These are phyloP conservation scores for Erythrocercus mccallii DNA, from an alignment of 2,113 vertebrate genomes.

Conservation along the genomic window DNA sequence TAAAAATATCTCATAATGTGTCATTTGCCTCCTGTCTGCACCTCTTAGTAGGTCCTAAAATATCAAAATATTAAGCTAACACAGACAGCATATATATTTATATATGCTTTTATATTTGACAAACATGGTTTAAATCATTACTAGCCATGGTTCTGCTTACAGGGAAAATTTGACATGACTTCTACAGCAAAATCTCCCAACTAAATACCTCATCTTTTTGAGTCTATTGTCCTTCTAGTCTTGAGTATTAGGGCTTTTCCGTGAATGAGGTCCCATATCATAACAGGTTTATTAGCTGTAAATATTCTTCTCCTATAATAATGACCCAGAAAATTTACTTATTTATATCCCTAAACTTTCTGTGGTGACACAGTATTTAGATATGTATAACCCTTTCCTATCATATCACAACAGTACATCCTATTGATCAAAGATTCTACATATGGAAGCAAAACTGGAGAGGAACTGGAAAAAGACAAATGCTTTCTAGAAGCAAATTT, in stretches of 20 bases:
- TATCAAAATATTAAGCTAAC: slow-evolving; percentile 7
- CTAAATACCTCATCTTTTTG: neutral
- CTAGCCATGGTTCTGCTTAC: neutral
- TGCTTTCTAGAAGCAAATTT: neutral
- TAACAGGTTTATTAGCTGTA: neutral
- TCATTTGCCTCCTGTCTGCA: neutral
- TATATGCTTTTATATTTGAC: neutral
- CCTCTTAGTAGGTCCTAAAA: neutral
- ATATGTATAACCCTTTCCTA: neutral
- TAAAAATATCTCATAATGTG: neutral
- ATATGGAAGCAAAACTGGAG: neutral
- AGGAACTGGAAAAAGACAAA: neutral
- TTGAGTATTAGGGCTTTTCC: neutral
- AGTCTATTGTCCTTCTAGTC: neutral
- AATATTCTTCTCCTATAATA: neutral
- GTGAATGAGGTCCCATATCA: neutral
- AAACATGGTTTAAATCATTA: neutral
- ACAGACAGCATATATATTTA: too few relatives aligned
- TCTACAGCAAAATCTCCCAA: neutral
- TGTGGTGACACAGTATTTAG: neutral
- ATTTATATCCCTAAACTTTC: neutral
- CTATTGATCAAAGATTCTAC: neutral
- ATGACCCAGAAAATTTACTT: neutral
- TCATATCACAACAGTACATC: neutral
- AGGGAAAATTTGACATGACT: neutral